phyloP scores from a whole-genome alignment of 2,113 vertebrate genomes.

The Ameiurus melas region DNA sequence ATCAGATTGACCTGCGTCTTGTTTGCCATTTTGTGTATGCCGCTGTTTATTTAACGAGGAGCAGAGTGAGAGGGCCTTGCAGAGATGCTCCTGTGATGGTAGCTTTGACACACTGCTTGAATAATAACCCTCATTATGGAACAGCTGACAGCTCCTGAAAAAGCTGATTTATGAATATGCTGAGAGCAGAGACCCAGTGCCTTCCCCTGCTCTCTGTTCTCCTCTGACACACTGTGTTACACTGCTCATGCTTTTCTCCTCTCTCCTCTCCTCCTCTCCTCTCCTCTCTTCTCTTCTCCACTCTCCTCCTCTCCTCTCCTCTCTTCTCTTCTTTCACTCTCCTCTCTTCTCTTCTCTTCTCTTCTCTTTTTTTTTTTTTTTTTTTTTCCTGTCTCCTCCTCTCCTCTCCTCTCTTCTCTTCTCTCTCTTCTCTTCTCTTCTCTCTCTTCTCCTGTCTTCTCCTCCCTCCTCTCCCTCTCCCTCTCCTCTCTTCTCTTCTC shows the following conservation, averaged over 20 bases:
- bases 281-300: too few relatives aligned
- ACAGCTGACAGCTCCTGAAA: slow-evolving; percentile 96
- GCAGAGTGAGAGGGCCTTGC: slow-evolving; percentile 92
- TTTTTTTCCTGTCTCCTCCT: not conserved
- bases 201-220: slow-evolving; percentile 59
- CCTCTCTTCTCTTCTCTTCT: slow-evolving; percentile 40
- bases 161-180: slow-evolving; percentile 99
- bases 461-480: not conserved
- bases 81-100: slow-evolving; percentile 98
- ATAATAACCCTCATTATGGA: slow-evolving; percentile 99
- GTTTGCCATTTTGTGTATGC: slow-evolving; percentile 99
- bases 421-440: not conserved
- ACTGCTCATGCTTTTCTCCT: not conserved
- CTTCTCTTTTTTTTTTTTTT: too few relatives aligned
- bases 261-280: not conserved
- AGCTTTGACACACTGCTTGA: slow-evolving; percentile 99
- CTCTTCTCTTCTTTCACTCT: not conserved
- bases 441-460: slow-evolving; percentile 42
- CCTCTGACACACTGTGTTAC: slow-evolving; percentile 39
- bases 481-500: not conserved
- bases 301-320: not conserved
- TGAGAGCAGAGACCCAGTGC: slow-evolving; percentile 76
- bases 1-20: slow-evolving; percentile 99
- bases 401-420: not conserved
- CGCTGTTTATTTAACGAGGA: slow-evolving; percentile 99